A percentile compares a stretch with the other conserved stretches of the same genome.
Conservation (phyloP, 53 echinoderm and acorn worm species). For the Paracentrotus lividus region DNA sequence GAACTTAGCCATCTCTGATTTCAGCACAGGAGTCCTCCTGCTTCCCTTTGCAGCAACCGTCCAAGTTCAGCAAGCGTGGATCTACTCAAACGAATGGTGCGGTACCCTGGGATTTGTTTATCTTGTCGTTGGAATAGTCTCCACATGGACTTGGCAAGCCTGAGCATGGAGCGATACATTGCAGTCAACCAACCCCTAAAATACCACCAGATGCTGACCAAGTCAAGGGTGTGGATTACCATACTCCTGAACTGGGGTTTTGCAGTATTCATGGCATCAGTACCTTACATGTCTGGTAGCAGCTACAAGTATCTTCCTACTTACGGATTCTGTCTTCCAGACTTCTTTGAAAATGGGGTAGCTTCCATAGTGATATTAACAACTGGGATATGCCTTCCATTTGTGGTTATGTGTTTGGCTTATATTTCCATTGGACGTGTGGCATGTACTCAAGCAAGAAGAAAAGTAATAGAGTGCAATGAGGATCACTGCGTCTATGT, state of each 20-base stretch:
- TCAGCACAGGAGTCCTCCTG: slow-evolving; percentile 78
- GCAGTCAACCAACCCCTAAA: slow-evolving; percentile 90
- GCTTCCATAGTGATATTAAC: slow-evolving; percentile 76
- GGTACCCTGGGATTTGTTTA: slow-evolving; percentile 78
- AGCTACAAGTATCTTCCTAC: slow-evolving; percentile 74
- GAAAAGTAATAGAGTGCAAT: slow-evolving; percentile 89
- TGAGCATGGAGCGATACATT: slow-evolving; percentile 89
- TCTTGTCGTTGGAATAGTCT: slow-evolving; percentile 78
- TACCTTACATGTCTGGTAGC: slow-evolving; percentile 75
- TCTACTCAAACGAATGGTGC: slow-evolving; percentile 72
- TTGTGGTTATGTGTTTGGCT: slow-evolving; percentile 84
- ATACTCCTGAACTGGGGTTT: slow-evolving; percentile 77
- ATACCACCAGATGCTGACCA: slow-evolving; percentile 86
- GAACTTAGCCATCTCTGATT: slow-evolving; percentile 86
- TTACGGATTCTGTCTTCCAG: slow-evolving; percentile 84
- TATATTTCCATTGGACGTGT: slow-evolving; percentile 88
- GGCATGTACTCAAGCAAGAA: slow-evolving; percentile 88
- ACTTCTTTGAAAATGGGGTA: slow-evolving; percentile 67
- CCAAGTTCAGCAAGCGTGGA: slow-evolving; percentile 68
- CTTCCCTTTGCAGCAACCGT: slow-evolving; percentile 81
- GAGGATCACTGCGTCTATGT: slow-evolving; percentile 97
- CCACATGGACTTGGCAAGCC: slow-evolving; percentile 86
- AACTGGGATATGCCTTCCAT: slow-evolving; percentile 84
- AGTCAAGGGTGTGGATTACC: slow-evolving; percentile 57
- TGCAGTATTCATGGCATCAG: slow-evolving; percentile 71